phyloP scores from a whole-genome alignment of 1,140 invertebrate species.

The Rhyacophila brunnea region DNA sequence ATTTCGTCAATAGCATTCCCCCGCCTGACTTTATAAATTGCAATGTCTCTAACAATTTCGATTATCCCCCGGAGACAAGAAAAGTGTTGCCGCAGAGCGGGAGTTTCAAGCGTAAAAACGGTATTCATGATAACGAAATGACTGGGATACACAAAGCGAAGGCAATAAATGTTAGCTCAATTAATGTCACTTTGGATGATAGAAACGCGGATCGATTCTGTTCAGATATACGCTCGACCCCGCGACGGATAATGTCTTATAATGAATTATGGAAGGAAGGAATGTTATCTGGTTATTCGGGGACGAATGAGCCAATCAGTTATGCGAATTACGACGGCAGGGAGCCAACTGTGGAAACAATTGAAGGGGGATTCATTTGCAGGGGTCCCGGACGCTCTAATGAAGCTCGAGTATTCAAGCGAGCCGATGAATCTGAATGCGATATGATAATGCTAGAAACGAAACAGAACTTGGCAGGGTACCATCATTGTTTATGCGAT shows the following conservation, averaged over 20 bases:
- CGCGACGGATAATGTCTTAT: slow-evolving; percentile 28
- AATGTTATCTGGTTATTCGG: slow-evolving; percentile 21
- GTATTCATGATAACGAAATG: slow-evolving; percentile 5
- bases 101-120: slow-evolving; percentile 1
- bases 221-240: slow-evolving; percentile 5
- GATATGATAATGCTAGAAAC: slow-evolving; percentile 43
- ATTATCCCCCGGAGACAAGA: slow-evolving; percentile 27
- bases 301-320: slow-evolving; percentile 22
- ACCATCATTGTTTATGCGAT: slow-evolving; percentile 40
- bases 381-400: slow-evolving; percentile 38
- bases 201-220: slow-evolving; percentile 16
- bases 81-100: slow-evolving; percentile 7
- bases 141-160: slow-evolving; percentile 13
- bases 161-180: slow-evolving; percentile 9
- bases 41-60: slow-evolving; percentile 23
- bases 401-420: slow-evolving; percentile 43
- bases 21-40: slow-evolving; percentile 23
- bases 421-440: slow-evolving; percentile 36
- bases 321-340: slow-evolving; percentile 23
- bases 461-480: slow-evolving; percentile 40
- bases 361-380: slow-evolving; percentile 22
- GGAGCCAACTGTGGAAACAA: slow-evolving; percentile 26
- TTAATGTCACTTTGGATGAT: slow-evolving; percentile 19
- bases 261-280: slow-evolving; percentile 29
- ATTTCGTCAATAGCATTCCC: slow-evolving; percentile 40